Base-by-base conservation (phyloP, 2,113 vertebrate species). In the Ailuropoda melanoleuca region DNA sequence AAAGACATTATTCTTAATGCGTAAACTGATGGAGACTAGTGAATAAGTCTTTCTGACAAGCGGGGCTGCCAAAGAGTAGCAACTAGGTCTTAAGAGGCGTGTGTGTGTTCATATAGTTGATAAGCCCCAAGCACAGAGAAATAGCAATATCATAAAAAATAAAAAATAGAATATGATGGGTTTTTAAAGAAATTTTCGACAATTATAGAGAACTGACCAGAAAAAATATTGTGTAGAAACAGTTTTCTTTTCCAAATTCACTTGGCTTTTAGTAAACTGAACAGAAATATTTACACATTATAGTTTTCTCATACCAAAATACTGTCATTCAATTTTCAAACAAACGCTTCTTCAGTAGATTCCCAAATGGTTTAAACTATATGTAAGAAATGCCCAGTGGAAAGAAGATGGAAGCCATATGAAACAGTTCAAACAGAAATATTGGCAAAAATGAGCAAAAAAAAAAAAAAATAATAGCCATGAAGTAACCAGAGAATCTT, bases 1-100 rank as follows among this genome's bases (percentile, higher is more conserved):
- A 95, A 96, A 98, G 97, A 93, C 94, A 97, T 98, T 97, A 96
- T 77, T 98, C 81, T 93, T 98, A 92, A 56, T 48, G 64, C 86
- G 97, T 94, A 97, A 95, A 96, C 82, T 89, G 95, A 97, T 72
- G 94, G 50, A 96, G 92, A 87, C 88, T 78, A 94, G 80, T 62
- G 89, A 98, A n/a, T 97, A 97, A 97, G 85, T 72, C 75, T 98
- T 98, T 88, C 88, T 96, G 95, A 98, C 93, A 97, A 56, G 70
- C 39, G 92, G 34, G 24, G 53, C 24, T 97, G 93, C 83, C 97
- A 96, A 88, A 95, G 83, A 97, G 92, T 90, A 17, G 94, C 74
- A 91, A 97, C 46, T 2, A 34, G 85, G 95, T 91, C 31, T 92
- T 60, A 60, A 85, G 82, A 87, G 39, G 48, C 80, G 88, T 89